These are phyloP conservation scores for Villa cingulata DNA, from an alignment of 2,888 invertebrate genomes.

Conservation along the genomic window DNA sequence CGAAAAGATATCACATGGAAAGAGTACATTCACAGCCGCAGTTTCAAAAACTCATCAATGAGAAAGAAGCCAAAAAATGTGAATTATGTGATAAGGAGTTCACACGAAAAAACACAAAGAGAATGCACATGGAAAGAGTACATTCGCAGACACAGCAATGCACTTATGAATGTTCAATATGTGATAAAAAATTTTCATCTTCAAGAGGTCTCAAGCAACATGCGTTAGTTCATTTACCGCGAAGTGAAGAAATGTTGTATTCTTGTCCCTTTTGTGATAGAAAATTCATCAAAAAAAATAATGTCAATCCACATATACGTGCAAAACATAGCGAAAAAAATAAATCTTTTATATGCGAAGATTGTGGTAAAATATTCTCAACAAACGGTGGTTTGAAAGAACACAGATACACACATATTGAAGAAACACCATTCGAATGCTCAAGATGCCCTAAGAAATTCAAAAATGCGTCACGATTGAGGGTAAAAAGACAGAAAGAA, in stretches of 20 bases:
- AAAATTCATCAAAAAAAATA: slow-evolving; percentile 10
- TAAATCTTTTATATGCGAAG: slow-evolving; percentile 38
- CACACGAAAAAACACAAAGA: background rate
- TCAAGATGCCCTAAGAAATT: slow-evolving; percentile 30
- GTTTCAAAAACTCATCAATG: too few relatives aligned
- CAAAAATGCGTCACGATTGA: slow-evolving; percentile 29
- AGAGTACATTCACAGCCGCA: too few relatives aligned
- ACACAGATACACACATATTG: slow-evolving; percentile 38
- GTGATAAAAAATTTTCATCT: slow-evolving; percentile 14
- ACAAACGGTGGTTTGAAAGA: slow-evolving; percentile 38
- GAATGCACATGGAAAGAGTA: background rate
- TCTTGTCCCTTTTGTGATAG: slow-evolving; percentile 15
- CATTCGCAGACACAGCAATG: background rate
- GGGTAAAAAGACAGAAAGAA: too few relatives aligned
- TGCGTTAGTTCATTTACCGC: slow-evolving; percentile 13
- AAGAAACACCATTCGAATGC: slow-evolving; percentile 37
- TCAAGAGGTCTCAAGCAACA: slow-evolving; percentile 13
- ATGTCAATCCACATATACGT: slow-evolving; percentile 11
- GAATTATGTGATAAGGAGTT: slow-evolving; percentile 7
- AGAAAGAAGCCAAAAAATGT: slow-evolving; percentile 1
- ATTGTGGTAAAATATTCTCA: slow-evolving; percentile 37
- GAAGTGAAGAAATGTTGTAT: slow-evolving; percentile 11
- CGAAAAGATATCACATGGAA: too few relatives aligned
- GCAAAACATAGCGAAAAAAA: slow-evolving; percentile 28
- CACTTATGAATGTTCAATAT: slow-evolving; percentile 9